Conservation (phyloP, 2,113 vertebrate species). For the Ceratotherium simum region DNA sequence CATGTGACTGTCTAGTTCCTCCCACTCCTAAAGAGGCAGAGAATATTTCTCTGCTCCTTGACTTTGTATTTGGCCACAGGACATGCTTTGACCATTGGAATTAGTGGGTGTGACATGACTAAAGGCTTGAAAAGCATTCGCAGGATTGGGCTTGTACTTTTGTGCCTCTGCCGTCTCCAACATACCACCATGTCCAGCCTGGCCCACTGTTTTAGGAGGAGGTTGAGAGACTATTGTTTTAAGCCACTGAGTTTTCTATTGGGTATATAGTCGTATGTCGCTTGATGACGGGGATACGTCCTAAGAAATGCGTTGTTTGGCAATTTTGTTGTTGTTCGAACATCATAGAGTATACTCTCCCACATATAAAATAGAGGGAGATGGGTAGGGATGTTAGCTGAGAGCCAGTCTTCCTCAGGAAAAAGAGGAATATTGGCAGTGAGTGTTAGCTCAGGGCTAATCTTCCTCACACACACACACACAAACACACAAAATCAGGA, state of each 20-base stretch:
- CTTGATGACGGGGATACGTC: no score
- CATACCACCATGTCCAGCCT: background rate
- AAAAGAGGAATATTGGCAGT: no score
- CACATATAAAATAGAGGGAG: no score
- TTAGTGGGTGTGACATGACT: background rate
- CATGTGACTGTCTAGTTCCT: background rate
- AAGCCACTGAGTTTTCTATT: conserved; percentile 1
- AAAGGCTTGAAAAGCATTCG: background rate
- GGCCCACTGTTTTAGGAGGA: background rate
- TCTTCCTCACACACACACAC: no score
- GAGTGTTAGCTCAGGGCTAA: no score
- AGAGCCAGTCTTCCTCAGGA: no score
- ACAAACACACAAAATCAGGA: background rate
- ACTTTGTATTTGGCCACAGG: background rate
- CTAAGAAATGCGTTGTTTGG: no score
- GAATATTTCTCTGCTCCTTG: background rate
- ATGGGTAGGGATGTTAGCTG: no score
- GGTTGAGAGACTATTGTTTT: conserved; percentile 4
- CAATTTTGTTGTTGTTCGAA: no score
- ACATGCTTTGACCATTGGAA: conserved; percentile 15
- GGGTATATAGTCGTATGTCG: background rate
- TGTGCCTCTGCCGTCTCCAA: background rate
- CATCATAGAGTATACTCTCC: no score
- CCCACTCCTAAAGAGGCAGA: background rate
- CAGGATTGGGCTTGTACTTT: background rate